Percentiles rank a stretch among this genome's conserved stretches.
Evolutionary conservation across 2,113 vertebrate species (phyloP).

Genomic region (Podarcis muralis): DNA sequence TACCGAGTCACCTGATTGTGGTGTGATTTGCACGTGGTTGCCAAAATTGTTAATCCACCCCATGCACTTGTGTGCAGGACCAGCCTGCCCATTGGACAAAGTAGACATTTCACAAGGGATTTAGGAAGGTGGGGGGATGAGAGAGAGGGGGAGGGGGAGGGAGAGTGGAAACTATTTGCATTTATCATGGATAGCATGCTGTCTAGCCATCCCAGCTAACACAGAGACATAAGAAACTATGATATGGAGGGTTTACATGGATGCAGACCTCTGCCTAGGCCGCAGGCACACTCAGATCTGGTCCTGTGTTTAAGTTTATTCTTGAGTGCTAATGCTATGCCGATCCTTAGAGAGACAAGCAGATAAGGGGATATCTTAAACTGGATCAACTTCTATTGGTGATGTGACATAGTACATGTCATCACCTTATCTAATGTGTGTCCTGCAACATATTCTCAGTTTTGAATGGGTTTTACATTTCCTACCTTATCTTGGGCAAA

Average conservation of each 20-base stretch:
- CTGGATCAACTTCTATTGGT: not conserved
- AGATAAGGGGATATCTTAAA: not conserved
- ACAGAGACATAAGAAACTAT: not conserved
- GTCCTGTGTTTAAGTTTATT: not conserved
- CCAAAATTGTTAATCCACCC: not conserved
- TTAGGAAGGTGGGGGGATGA: not conserved
- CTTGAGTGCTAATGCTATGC: not conserved
- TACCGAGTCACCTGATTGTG: not conserved
- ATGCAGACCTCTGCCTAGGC: not conserved
- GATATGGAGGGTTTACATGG: not conserved
- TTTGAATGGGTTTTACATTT: not conserved
- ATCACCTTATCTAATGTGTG: not conserved
- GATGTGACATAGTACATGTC: not conserved
- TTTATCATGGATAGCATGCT: not conserved
- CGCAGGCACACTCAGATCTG: not conserved
- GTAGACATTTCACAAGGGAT: not conserved
- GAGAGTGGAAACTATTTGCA: not conserved
- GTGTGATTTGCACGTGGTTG: not conserved
- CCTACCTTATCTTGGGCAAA: not conserved
- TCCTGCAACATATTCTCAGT: not conserved
- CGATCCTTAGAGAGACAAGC: not conserved
- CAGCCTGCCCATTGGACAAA: not conserved
- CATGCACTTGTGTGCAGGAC: not conserved
- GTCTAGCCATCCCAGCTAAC: not conserved
- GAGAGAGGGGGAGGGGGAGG: not conserved